These are phyloP conservation scores for Eupeodes luniger DNA, from an alignment of 2,888 invertebrate genomes.

Conservation along the genomic window DNA sequence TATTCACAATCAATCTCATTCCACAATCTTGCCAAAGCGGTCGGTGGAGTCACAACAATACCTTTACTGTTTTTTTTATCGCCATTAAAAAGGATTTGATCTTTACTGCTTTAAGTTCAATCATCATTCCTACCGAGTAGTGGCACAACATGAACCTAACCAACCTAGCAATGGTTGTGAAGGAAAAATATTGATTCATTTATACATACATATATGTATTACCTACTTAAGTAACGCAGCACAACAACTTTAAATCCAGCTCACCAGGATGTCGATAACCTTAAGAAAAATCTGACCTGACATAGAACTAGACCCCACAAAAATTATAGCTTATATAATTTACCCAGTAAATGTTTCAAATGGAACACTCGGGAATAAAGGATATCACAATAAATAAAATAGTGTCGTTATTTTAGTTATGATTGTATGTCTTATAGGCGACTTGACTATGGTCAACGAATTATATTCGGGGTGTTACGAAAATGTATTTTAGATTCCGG, in stretches of 20 bases:
- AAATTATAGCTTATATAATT: neutral
- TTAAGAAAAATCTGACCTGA: conserved; percentile 21
- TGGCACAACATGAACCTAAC: conserved; percentile 39
- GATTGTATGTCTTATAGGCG: neutral
- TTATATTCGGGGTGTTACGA: conserved; percentile 13
- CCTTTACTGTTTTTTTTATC: conserved; percentile 28
- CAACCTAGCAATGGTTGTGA: conserved; percentile 40
- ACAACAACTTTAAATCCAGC: conserved; percentile 17
- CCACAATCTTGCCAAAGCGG: neutral
- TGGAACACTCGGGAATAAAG: conserved; percentile 20
- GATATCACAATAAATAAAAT: conserved; percentile 37
- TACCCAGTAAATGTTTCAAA: neutral
- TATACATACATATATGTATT: neutral
- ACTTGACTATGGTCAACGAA: neutral
- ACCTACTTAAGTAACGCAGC: conserved; percentile 18
- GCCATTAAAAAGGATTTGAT: conserved; percentile 26
- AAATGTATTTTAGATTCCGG: conserved; percentile 19
- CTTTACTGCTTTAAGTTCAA: conserved; percentile 50
- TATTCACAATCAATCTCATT: conserved; percentile 3
- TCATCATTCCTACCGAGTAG: conserved; percentile 34
- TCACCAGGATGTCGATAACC: conserved; percentile 43
- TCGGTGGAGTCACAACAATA: conserved; percentile 26
- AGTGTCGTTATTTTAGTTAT: conserved; percentile 15
- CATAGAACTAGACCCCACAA: conserved; percentile 59
- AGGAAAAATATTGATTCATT: conserved; percentile 43